Evolutionary conservation across 2,113 vertebrate genomes (phyloP).

Genomic region (Rhynchomys soricoides): DNA sequence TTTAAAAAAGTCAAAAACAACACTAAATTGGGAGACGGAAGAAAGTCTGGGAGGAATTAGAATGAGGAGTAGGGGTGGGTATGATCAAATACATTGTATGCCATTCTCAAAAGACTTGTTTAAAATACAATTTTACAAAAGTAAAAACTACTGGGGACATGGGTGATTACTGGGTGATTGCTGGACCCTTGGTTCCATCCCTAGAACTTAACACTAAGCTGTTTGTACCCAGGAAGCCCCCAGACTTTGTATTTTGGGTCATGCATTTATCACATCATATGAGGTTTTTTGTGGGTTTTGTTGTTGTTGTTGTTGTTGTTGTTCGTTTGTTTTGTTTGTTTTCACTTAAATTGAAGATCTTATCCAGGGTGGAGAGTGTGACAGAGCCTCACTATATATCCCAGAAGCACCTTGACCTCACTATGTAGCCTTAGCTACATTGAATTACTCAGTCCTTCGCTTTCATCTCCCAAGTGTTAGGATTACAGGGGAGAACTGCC

Average conservation of each 20-base stretch:
- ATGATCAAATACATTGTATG: not conserved
- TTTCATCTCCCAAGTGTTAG: not conserved
- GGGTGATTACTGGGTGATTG: no score
- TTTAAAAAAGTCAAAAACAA: no score
- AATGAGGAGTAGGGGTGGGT: not conserved
- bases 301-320: no score
- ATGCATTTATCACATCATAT: not conserved
- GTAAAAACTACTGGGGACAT: not conserved
- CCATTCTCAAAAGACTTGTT: not conserved
- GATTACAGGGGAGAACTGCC: not conserved
- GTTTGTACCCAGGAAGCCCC: not conserved
- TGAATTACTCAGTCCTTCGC: not conserved
- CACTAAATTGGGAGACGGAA: not conserved
- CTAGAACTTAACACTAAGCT: no score
- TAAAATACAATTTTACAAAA: not conserved
- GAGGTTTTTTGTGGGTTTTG: no score
- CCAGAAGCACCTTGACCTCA: not conserved
- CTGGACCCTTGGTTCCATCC: not conserved
- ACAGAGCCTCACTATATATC: not conserved
- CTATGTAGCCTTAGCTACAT: not conserved
- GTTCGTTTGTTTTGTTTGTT: no score
- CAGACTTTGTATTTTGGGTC: not conserved
- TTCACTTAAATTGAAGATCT: not conserved
- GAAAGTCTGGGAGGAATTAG: not conserved
- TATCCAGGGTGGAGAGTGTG: not conserved